Base-by-base conservation (phyloP, 2,888 invertebrate species). In the Coremacera marginata region DNA sequence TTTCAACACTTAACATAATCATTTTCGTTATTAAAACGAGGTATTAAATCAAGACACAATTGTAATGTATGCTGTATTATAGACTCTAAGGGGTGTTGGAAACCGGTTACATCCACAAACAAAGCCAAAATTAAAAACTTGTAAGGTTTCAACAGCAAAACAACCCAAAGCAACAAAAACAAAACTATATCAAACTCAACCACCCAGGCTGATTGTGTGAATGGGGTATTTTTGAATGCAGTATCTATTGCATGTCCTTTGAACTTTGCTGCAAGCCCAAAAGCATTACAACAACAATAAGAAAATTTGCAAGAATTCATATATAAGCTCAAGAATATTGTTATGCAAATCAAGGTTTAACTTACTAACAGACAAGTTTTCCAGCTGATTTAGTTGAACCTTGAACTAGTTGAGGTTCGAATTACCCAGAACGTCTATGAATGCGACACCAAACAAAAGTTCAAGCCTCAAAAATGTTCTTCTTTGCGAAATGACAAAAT, bases 341-440 rank as follows among this genome's bases (percentile, higher is more conserved):
- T 31, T 44, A n/a, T 22, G 44, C 14, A 67, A 71, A 71, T 71
- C 57, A 71, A 8, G 60, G 73, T 37, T 73, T 73, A 73, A 44
- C 75, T 52, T 57, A 51, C 70, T 22, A 82, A 60, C 44, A 60
- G 78, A 78, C 79, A 70, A 84, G 78, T 85, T 86, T 86, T 80
- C 83, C 83, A 82, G 79, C 81, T 84, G 84, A 85, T 85, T 86
- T 86, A 84, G 83, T 84, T 84, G 84, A 86, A 84, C 86, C 84
- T 68, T 80, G 75, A 84, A 82, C 79, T 75, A 74, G 63, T 76
- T 76, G 49, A 14, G 22, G 49, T 31, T 62, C 65, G 8, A 49
- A 51, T 76, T 78, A 71, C 74, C n/a, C 2, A 34, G 31, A 27
- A 55, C 14, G 65, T 70, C 11, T 75, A 0, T n/a, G 52, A 70